Evolutionary conservation across 2,888 invertebrate genomes (phyloP).

Genomic region (Cephus rjabovi): DNA sequence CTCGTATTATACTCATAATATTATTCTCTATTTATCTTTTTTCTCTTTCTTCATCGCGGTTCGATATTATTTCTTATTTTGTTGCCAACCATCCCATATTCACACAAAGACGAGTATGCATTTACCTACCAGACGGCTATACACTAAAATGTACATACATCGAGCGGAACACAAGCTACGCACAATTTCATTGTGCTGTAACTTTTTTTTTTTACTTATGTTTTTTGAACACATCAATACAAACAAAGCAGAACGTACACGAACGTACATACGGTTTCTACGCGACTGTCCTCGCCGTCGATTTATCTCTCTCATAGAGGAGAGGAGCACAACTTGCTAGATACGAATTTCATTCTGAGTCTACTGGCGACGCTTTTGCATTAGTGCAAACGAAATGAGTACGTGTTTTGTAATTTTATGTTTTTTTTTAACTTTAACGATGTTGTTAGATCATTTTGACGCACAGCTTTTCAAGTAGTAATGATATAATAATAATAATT

Average conservation of each 20-base stretch:
- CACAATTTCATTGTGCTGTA: conserved; percentile 5
- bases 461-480: neutral
- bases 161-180: neutral
- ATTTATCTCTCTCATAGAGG: neutral
- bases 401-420: neutral
- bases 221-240: neutral
- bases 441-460: neutral
- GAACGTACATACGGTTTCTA: neutral
- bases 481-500: no score
- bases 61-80: neutral
- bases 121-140: neutral
- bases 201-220: neutral
- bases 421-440: neutral
- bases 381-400: neutral
- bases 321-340: neutral
- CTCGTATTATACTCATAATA: neutral
- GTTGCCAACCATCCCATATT: neutral
- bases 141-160: neutral
- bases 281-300: neutral
- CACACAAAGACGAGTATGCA: neutral
- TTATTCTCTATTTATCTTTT: neutral
- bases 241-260: neutral
- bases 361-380: neutral
- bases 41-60: neutral
- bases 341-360: neutral